phyloP scores from a whole-genome alignment of 2,113 vertebrate species.

The Glaucidium brasilianum region DNA sequence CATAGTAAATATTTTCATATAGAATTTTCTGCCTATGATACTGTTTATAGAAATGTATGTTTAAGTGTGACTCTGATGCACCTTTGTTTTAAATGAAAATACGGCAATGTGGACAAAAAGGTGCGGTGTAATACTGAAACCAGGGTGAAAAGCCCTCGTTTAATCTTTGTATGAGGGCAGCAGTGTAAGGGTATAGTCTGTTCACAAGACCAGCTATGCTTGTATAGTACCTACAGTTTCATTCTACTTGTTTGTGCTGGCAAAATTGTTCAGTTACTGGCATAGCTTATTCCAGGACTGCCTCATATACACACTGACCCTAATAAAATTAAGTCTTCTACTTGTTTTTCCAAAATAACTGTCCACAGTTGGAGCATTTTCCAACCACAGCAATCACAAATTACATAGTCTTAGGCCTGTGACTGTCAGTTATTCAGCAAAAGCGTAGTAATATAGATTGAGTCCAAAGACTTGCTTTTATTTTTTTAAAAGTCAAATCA shows the following conservation, averaged over 20 bases:
- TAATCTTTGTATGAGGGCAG: neutral
- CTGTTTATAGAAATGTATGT: neutral
- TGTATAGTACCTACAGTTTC: neutral
- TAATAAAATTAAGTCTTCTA: neutral
- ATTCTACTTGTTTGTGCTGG: neutral
- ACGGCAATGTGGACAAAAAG: neutral
- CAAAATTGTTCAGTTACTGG: neutral
- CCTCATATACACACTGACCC: neutral
- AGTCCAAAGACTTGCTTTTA: neutral
- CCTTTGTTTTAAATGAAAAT: neutral
- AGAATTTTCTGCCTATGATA: neutral
- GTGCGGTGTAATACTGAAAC: neutral
- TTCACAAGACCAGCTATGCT: neutral
- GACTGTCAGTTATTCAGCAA: neutral
- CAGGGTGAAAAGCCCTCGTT: neutral
- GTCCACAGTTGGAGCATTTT: neutral
- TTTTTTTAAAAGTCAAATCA: neutral
- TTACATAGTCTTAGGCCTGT: rapidly evolving
- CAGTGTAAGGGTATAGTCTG: neutral
- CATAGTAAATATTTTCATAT: neutral
- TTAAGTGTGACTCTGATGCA: neutral
- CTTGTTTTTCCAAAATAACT: neutral
- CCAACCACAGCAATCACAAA: neutral
- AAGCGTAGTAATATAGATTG: neutral
- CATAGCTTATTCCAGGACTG: neutral